Conservation (phyloP, 2,113 vertebrate species). For the Thamnophis sirtalis region DNA sequence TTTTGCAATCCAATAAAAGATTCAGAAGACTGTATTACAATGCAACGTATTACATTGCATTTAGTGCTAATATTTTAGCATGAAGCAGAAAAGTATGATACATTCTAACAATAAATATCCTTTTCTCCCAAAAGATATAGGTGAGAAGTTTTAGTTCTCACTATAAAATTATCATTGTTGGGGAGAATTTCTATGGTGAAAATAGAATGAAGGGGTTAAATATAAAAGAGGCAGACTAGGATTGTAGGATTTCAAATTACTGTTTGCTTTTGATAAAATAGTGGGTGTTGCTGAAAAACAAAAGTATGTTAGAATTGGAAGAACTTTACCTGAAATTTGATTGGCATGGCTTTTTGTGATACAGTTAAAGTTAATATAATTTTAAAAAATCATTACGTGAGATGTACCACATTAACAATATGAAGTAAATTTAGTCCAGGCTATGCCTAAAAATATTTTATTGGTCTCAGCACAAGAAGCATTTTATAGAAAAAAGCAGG, state of each 20-base stretch:
- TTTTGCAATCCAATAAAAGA: not conserved
- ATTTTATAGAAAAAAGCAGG: not conserved
- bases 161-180: not conserved
- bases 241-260: not conserved
- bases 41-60: no score
- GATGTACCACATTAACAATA: not conserved
- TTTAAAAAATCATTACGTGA: not conserved
- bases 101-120: not conserved
- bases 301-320: not conserved
- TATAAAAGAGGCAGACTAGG: not conserved
- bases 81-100: not conserved
- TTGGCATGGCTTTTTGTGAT: not conserved
- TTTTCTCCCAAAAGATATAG: no score
- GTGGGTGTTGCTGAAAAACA: not conserved
- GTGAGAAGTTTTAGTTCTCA: no score
- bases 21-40: not conserved
- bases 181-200: not conserved
- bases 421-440: not conserved
- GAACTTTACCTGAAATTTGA: not conserved
- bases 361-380: not conserved
- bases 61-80: not conserved
- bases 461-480: not conserved
- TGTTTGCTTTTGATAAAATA: not conserved
- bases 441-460: not conserved
- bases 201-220: not conserved